Evolutionary conservation across 2,797 vertebrate genomes (phyloP).

Genomic region (Microcaecilia unicolor): DNA sequence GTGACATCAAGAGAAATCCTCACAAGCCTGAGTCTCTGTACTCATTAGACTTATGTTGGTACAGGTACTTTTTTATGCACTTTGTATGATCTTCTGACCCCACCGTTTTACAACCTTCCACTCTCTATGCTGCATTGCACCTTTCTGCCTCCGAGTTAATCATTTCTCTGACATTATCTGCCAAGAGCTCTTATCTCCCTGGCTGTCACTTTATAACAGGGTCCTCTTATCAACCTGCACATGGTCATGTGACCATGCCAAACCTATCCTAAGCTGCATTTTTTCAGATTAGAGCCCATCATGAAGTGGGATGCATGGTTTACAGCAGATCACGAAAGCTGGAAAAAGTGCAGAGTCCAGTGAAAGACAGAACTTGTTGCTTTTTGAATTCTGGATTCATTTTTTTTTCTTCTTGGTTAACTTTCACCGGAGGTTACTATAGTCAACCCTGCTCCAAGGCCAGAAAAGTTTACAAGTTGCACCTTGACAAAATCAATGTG

Average conservation of each 20-base stretch:
- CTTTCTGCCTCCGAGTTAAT: slow-evolving; percentile 77
- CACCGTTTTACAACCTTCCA: slow-evolving; percentile 49
- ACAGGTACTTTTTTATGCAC: slow-evolving; percentile 44
- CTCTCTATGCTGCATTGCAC: slow-evolving; percentile 44
- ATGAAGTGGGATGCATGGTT: slow-evolving; percentile 61
- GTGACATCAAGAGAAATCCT: slow-evolving; percentile 41
- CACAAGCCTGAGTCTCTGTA: slow-evolving; percentile 50
- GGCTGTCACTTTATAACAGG: slow-evolving; percentile 95
- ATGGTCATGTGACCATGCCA: slow-evolving; percentile 43
- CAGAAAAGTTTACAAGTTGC: slow-evolving; percentile 44
- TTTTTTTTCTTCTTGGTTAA: slow-evolving; percentile 26
- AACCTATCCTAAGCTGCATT: slow-evolving; percentile 64
- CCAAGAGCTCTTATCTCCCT: slow-evolving; percentile 83
- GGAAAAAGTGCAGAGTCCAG: slow-evolving; percentile 61
- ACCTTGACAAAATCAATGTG: slow-evolving; percentile 46
- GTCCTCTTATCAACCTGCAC: slow-evolving; percentile 64
- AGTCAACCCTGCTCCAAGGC: slow-evolving; percentile 38
- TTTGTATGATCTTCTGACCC: slow-evolving; percentile 58
- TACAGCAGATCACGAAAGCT: slow-evolving; percentile 63
- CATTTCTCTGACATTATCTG: slow-evolving; percentile 82
- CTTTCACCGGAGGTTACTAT: slow-evolving; percentile 52
- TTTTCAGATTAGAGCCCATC: slow-evolving; percentile 64
- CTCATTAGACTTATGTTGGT: slow-evolving; percentile 57
- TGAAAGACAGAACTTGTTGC: slow-evolving; percentile 45
- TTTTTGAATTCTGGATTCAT: slow-evolving; percentile 52